Conservation (phyloP, 1,140 invertebrate species). For the Pogonognathellus flavescens region DNA sequence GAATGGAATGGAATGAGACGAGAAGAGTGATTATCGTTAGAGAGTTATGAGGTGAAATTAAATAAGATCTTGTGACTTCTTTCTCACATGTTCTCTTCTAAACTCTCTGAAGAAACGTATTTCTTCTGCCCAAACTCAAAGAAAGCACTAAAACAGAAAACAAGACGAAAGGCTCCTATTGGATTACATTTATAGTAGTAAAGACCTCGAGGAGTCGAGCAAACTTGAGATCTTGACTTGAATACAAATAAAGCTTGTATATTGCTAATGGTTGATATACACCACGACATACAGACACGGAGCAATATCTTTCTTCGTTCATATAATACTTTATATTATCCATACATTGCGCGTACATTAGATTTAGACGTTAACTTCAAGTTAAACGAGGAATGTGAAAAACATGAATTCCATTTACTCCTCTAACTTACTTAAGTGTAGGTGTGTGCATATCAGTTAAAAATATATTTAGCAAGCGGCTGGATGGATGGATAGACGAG, state of each 20-base stretch:
- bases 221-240: neutral
- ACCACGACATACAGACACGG: neutral
- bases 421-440: neutral
- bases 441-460: conserved; percentile 8
- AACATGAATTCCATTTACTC: conserved; percentile 15
- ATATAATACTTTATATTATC: neutral
- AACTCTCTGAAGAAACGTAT: neutral
- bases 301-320: no score
- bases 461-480: conserved; percentile 30
- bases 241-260: neutral
- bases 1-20: neutral
- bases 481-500: neutral
- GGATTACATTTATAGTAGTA: neutral
- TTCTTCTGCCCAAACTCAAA: neutral
- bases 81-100: conserved; percentile 1
- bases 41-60: conserved; percentile 44
- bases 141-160: conserved; percentile 25
- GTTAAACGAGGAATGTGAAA: conserved; percentile 2
- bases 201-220: neutral
- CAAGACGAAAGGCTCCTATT: neutral
- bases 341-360: neutral
- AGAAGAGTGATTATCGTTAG: conserved; percentile 35
- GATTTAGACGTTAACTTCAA: neutral
- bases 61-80: conserved; percentile 23
- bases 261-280: neutral